These are phyloP conservation scores for Schrankia costaestrigalis DNA, from an alignment of 2,888 invertebrate genomes.

Conservation along the genomic window DNA sequence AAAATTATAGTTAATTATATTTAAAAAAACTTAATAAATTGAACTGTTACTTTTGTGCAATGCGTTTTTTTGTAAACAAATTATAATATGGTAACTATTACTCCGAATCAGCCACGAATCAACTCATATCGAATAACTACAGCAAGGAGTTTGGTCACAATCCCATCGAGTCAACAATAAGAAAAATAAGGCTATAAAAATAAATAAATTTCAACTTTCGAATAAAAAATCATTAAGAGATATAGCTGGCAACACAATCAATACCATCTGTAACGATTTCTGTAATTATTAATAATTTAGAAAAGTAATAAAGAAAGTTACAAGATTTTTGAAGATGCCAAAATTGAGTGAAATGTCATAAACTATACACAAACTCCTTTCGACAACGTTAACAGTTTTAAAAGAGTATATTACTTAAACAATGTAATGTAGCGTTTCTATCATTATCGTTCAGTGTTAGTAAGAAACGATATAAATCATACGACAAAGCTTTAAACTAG, in stretches of 20 bases:
- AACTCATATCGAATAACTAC: slow-evolving; percentile 3
- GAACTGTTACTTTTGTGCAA: slow-evolving; percentile 61
- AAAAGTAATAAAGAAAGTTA: too few species aligned
- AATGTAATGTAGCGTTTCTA: too few species aligned
- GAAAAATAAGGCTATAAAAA: not conserved
- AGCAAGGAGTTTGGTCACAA: slow-evolving; percentile 15
- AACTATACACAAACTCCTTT: slow-evolving; percentile 16
- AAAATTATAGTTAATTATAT: slow-evolving; percentile 37
- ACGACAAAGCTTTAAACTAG: slow-evolving; percentile 17
- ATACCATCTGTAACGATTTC: slow-evolving; percentile 35
- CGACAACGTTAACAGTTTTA: too few species aligned
- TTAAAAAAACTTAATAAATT: slow-evolving; percentile 38
- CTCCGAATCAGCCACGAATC: slow-evolving; percentile 23
- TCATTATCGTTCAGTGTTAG: slow-evolving; percentile 24
- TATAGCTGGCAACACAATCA: slow-evolving; percentile 26
- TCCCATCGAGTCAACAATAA: not conserved
- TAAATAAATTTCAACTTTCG: too few species aligned
- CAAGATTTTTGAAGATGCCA: too few species aligned
- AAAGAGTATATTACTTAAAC: too few species aligned
- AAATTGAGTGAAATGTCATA: not conserved
- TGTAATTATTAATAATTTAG: too few species aligned
- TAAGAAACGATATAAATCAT: slow-evolving; percentile 14
- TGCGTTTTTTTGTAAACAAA: slow-evolving; percentile 35
- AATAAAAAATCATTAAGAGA: slow-evolving; percentile 31
- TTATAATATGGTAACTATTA: slow-evolving; percentile 52